These are phyloP conservation scores for Nymphicus hollandicus DNA, from an alignment of 2,113 vertebrate genomes.

Conservation along the genomic window DNA sequence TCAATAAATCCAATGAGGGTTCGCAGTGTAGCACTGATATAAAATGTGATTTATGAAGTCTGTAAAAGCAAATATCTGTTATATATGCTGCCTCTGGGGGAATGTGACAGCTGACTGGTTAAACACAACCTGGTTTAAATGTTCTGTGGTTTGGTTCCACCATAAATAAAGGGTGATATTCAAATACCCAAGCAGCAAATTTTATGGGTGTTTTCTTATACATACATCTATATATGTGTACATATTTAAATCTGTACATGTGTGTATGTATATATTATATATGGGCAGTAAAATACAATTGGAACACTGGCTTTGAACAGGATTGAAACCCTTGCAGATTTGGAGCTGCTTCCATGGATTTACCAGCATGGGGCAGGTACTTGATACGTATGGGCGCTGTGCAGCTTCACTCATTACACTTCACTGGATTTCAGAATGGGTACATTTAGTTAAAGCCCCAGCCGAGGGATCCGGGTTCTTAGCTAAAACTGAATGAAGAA, in stretches of 20 bases:
- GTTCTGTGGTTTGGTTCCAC: background rate
- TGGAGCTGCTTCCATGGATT: background rate
- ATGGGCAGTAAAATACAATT: background rate
- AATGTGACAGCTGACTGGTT: background rate
- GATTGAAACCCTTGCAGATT: background rate
- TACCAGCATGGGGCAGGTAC: background rate
- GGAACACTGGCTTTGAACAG: background rate
- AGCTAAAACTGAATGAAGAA: background rate
- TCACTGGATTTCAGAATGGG: background rate
- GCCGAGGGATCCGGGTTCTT: background rate
- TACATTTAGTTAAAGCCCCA: background rate
- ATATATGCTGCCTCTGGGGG: background rate
- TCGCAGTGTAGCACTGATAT: background rate
- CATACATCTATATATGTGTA: background rate
- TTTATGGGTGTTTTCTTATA: background rate
- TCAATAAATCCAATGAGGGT: conserved; percentile 26
- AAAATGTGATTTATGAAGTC: conserved; percentile 49
- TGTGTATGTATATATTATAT: background rate
- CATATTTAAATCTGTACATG: background rate
- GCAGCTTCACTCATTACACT: background rate
- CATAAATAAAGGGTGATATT: background rate
- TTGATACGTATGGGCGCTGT: no score
- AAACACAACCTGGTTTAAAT: background rate
- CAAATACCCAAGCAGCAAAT: background rate
- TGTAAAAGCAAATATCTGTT: conserved; percentile 16